Percentiles rank a stretch among this genome's conserved stretches.
These are phyloP conservation scores for Xanthia icteritia DNA, from an alignment of 2,888 invertebrate species.

Conservation along the genomic window DNA sequence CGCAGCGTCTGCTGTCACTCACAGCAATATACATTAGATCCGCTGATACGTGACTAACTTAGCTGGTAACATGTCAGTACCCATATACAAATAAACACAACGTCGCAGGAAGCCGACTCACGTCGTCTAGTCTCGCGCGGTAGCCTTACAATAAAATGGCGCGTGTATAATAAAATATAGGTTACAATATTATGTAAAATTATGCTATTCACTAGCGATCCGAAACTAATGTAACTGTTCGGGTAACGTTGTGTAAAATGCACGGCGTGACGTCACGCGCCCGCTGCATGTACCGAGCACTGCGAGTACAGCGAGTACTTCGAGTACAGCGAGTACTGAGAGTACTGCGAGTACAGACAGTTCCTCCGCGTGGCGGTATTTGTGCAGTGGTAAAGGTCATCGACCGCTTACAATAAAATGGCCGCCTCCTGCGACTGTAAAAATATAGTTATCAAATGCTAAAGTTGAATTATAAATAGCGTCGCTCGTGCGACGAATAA, in stretches of 20 bases:
- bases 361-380: slow-evolving; percentile 32
- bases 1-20: background rate
- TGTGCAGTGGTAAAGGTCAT: slow-evolving; percentile 68
- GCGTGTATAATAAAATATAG: slow-evolving; percentile 77
- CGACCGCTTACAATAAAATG: slow-evolving; percentile 74
- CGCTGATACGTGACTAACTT: slow-evolving; percentile 11
- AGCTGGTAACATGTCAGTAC: slow-evolving; percentile 59
- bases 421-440: slow-evolving; percentile 73
- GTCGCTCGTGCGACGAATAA: slow-evolving; percentile 69
- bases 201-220: slow-evolving; percentile 86
- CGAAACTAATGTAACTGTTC: slow-evolving; percentile 85
- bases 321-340: background rate
- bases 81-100: slow-evolving; percentile 54
- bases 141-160: slow-evolving; percentile 76
- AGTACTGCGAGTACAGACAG: background rate
- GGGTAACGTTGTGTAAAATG: slow-evolving; percentile 84
- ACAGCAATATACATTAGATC: background rate
- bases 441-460: slow-evolving; percentile 82
- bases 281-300: slow-evolving; percentile 29
- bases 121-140: slow-evolving; percentile 24
- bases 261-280: slow-evolving; percentile 73
- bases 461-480: slow-evolving; percentile 82
- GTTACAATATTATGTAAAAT: slow-evolving; percentile 78
- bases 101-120: slow-evolving; percentile 1
- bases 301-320: slow-evolving; percentile 1